These are phyloP conservation scores for Beaufortia kweichowensis DNA, from an alignment of 2,113 vertebrate species.

Conservation along the genomic window DNA sequence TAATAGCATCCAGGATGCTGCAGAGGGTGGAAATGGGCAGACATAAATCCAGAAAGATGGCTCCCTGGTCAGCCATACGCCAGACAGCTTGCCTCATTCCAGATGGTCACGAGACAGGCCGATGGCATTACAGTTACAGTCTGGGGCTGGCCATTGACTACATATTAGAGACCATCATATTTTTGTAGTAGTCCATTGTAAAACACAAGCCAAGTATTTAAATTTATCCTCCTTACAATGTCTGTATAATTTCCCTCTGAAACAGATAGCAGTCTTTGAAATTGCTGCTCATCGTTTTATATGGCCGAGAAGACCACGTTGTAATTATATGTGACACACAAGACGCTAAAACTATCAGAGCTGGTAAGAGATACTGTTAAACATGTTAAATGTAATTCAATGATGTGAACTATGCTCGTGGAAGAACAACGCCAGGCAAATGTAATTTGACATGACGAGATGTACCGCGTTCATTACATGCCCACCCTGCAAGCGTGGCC, in stretches of 20 bases:
- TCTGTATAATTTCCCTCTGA: slow-evolving; percentile 19
- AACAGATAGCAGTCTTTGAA: no score
- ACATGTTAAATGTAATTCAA: slow-evolving; percentile 51
- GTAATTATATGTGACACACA: slow-evolving; percentile 45
- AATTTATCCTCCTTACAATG: slow-evolving; percentile 18
- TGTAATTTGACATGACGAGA: slow-evolving; percentile 48
- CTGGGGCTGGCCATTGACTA: slow-evolving; percentile 59
- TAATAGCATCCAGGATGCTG: slow-evolving; percentile 64
- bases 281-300: slow-evolving; percentile 6
- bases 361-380: slow-evolving; percentile 37
- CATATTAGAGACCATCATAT: slow-evolving; percentile 61
- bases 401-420: slow-evolving; percentile 41
- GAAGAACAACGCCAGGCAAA: slow-evolving; percentile 25
- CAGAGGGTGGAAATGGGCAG: slow-evolving; percentile 65
- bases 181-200: slow-evolving; percentile 55
- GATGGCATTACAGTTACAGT: slow-evolving; percentile 67
- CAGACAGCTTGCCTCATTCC: slow-evolving; percentile 65
- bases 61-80: slow-evolving; percentile 68
- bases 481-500: slow-evolving; percentile 9
- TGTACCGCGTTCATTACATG: slow-evolving; percentile 43
- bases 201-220: slow-evolving; percentile 43
- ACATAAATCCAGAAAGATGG: slow-evolving; percentile 71
- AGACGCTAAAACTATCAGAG: slow-evolving; percentile 37
- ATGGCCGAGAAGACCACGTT: slow-evolving; percentile 3
- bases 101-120: slow-evolving; percentile 71